These are phyloP conservation scores for Rhyacichthys aspro DNA, from an alignment of 2,797 vertebrate species.

Conservation along the genomic window DNA sequence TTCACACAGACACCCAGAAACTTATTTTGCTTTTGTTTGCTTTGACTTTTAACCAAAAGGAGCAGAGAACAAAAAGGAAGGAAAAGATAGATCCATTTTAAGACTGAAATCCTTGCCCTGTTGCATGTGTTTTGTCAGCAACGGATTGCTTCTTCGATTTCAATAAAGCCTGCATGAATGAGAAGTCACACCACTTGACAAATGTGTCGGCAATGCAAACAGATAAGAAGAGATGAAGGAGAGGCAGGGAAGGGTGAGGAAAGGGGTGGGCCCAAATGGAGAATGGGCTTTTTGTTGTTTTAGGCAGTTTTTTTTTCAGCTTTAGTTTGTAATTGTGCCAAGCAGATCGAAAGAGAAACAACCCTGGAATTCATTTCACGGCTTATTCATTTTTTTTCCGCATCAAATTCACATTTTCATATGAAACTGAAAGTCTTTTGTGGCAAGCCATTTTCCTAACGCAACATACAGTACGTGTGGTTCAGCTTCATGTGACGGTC, in stretches of 20 bases:
- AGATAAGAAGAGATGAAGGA: slow-evolving; percentile 48
- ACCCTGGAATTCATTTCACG: slow-evolving; percentile 22
- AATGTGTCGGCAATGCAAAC: slow-evolving; percentile 49
- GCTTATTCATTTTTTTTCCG: slow-evolving; percentile 35
- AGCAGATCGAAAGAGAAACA: slow-evolving; percentile 53
- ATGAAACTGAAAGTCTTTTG: slow-evolving; percentile 19
- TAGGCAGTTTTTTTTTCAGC: slow-evolving; percentile 29
- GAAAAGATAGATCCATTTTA: slow-evolving; percentile 37
- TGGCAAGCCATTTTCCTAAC: slow-evolving; percentile 22
- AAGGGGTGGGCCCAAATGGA: slow-evolving; percentile 6
- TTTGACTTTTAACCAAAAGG: slow-evolving; percentile 11
- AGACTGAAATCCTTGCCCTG: slow-evolving; percentile 49
- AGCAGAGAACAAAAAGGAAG: neutral
- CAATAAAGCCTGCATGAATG: slow-evolving; percentile 61
- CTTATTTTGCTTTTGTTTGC: slow-evolving; percentile 15
- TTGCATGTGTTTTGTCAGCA: slow-evolving; percentile 54
- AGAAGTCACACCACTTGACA: slow-evolving; percentile 61
- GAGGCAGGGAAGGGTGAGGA: slow-evolving; percentile 13
- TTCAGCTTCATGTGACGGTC: slow-evolving; percentile 17
- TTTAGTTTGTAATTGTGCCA: slow-evolving; percentile 58
- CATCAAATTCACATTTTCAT: slow-evolving; percentile 31
- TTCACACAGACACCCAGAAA: slow-evolving; percentile 41
- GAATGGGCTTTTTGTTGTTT: slow-evolving; percentile 8
- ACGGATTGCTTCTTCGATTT: slow-evolving; percentile 66
- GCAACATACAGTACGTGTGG: slow-evolving; percentile 11